Evolutionary conservation across 2,113 vertebrate species (phyloP).

Genomic region (Mustelus asterias): DNA sequence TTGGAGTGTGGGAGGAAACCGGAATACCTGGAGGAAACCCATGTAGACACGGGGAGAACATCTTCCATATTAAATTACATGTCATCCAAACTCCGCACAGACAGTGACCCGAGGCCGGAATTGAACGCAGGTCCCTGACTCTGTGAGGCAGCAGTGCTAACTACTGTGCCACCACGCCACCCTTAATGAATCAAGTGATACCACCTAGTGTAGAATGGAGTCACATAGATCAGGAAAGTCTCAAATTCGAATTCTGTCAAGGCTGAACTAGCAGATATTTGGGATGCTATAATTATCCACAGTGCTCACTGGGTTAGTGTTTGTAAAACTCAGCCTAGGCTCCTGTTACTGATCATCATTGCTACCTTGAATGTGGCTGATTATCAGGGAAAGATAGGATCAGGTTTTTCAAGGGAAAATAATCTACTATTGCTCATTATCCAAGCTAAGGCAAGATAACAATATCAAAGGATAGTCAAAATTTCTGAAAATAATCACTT

Average conservation of each 20-base stretch:
- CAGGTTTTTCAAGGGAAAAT: neutral
- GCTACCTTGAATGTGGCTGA: neutral
- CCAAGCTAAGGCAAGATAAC: neutral
- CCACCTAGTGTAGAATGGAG: neutral
- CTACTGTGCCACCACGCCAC: no score
- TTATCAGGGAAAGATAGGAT: neutral
- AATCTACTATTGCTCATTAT: neutral
- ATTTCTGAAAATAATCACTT: neutral
- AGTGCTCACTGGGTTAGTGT: neutral
- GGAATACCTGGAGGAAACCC: no score
- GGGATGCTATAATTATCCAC: neutral
- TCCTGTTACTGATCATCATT: constrained; percentile 3
- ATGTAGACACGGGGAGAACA: no score
- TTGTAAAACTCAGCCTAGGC: neutral
- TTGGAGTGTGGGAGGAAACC: no score
- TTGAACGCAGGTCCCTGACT: no score
- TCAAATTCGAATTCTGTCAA: neutral
- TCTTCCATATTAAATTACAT: no score
- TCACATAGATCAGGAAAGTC: neutral
- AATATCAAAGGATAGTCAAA: neutral
- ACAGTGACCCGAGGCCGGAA: no score
- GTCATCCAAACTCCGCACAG: no score
- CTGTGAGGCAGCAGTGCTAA: no score
- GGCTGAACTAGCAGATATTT: neutral
- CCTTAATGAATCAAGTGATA: neutral